Base-by-base conservation (phyloP, 64 coral and sea anemone species). In the Pocillopora verrucosa region DNA sequence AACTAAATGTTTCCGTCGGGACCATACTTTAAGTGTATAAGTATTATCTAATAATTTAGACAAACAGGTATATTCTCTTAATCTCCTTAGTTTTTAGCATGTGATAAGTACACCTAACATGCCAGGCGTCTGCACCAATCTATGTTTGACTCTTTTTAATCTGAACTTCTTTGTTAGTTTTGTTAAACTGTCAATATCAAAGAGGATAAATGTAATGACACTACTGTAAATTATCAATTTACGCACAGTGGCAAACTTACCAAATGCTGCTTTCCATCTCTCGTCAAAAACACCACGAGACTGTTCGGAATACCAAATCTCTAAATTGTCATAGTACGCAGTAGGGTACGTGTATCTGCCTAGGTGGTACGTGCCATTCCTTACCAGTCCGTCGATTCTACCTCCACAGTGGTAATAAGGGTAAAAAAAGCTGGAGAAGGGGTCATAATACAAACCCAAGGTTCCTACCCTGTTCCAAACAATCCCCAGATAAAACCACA, bases 251-350 rank as follows among this genome's bases (percentile, higher is more conserved):
- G 16, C 16, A 17, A 63, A 70, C 82, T 72, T 72, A 85, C 82
- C 38, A 56, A 85, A 58, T 25, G 82, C 37, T 45, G 10, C 64
- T 1, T 14, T 4, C 82, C 82, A 85, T 13, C 13, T 72, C 10
- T 56, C 11, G 1, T 85, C 62, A 13, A 85, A n/a, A 72, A 85
- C 82, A 14, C 0, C 15, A 26, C 11, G 2, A 4, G 16, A 24
- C 65, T 85, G 82, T 13, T 56, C 72, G 19, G 82, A 85, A 26
- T 72, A 85, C 65, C 65, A 85, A 20, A 85, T 85, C 20, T 56
- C 38, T 20, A 85, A 72, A 85, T 85, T 65, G 22, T 67, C 72
- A 65, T 72, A 85, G 37, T 72, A 85, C 22, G 82, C 82, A 72
- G 26, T 56, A n/a, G 63, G 64, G n/a, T 57, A 85, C 25, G 82